Evolutionary conservation across 2,888 invertebrate species (phyloP), one percentile per base, ranked within the genome.

Genomic region (Agrotis ipsilon): DNA sequence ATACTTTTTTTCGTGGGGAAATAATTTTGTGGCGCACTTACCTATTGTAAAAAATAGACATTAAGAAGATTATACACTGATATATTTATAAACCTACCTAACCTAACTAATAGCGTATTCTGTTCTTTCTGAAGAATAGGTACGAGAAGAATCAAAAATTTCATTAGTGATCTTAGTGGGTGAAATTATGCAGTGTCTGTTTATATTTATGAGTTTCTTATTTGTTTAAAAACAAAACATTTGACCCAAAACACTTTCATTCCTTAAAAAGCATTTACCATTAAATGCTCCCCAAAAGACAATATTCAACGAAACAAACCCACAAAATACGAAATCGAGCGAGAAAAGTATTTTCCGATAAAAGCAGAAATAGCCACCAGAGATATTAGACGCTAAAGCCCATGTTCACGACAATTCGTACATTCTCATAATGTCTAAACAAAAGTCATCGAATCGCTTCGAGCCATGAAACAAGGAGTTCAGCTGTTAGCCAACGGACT

Each of bases 381-480:
- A 86, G 84, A 88, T 89, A 90, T 90, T 87, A 88, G 86, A 88
- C 86, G 84, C 87, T 88, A 86, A 88, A 90, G 86, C 86, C 87
- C 87, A 86, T 90, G 92, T 91, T 92, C 89, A 84, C 91, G 87
- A 88, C 88, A 80, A 90, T 91, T 90, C 90, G 88, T 92, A 93
- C 90, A 88, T 90, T 91, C 91, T 87, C 90, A 89, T 92, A 91
- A 93, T 91, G 91, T 92, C 90, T 89, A 89, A 93, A 93, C 92
- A 94, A 93, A 92, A 88, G 92, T 90, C 83, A 92, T 93, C 84
- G 87, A 81, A 89, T 84, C 86, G 81, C 86, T 87, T 83, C 86
- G 80, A 89, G 83, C 82, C 88, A 87, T 87, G 72, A 72, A 83
- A 85, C 86, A 82, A 75, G 82, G 84, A 90, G 89, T 91, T 91